These are phyloP conservation scores for Drosophila melanosoma DNA, from an alignment of 2,888 invertebrate genomes.

Conservation along the genomic window DNA sequence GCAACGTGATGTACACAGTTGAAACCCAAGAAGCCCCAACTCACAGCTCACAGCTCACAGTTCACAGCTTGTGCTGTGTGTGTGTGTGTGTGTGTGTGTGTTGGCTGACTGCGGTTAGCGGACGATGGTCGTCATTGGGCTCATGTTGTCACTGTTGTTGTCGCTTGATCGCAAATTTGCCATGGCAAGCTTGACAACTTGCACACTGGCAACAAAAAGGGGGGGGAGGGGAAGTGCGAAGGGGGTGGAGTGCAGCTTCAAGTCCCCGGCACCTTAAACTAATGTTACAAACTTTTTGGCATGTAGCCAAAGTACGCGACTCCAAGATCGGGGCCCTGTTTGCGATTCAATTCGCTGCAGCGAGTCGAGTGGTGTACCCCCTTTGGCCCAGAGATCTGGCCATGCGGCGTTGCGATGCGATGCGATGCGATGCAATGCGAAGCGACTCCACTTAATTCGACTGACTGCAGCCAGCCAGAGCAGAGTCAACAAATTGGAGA, in stretches of 20 bases:
- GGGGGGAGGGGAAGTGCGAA: background rate
- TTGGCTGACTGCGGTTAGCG: conserved; percentile 13
- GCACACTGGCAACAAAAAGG: conserved; percentile 40
- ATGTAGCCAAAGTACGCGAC: conserved; percentile 71
- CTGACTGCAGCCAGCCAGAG: conserved; percentile 17
- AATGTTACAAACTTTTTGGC: conserved; percentile 79
- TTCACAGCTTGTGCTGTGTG: conserved; percentile 43
- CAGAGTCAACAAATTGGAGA: conserved; percentile 84
- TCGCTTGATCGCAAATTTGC: conserved; percentile 79
- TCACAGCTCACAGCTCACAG: conserved; percentile 51
- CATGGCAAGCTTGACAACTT: conserved; percentile 78
- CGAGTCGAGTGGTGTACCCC: conserved; percentile 2
- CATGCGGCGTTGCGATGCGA: conserved; percentile 13
- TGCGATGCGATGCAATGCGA: conserved; percentile 28
- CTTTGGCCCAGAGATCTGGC: conserved; percentile 4
- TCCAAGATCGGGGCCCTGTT: conserved; percentile 67
- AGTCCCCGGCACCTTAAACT: conserved; percentile 74
- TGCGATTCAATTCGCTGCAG: conserved; percentile 66
- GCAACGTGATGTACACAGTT: conserved; percentile 75
- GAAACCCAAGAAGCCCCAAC: conserved; percentile 71
- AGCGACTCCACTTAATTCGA: conserved; percentile 33
- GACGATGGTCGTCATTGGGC: conserved; percentile 63
- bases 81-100: conserved; percentile 11
- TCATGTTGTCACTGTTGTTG: conserved; percentile 79
- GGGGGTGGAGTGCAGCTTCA: conserved; percentile 23